Base-by-base conservation (phyloP, 2,888 invertebrate species). In the Megaustenia siamemsis region DNA sequence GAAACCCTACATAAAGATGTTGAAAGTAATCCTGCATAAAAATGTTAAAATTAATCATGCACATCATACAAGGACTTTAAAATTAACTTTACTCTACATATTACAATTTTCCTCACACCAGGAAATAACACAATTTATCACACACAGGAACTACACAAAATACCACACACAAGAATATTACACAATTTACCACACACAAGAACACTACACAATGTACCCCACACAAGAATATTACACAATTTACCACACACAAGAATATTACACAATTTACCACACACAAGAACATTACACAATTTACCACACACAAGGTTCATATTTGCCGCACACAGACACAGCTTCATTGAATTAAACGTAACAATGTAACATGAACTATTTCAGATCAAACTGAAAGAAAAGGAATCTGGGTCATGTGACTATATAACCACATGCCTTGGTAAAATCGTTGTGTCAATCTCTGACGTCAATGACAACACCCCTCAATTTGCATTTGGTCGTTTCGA, bases 391-490 rank as follows among this genome's bases (percentile, higher is more conserved):
- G 73, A 73, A 73, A 8, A 5, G 4, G 24, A n/a, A 28, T 21
- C 0, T 1, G 4, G n/a, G 2, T 1, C 15, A 5, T 69, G 85
- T 53, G 81, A 40, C 28, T 18, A 43, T 28, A 32, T 38, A n/a
- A 53, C 40, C 28, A 73, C 40, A 0, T 85, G 85, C 60, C 56
- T 56, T n/a, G 60, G 75, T 3, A 0, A 24, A 12, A 53, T 85
- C 0, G 83, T 76, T 8, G 45, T 86, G 0, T 0, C 45, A 2
- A 66, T 86, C 21, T 56, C n/a, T 53, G 86, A 86, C 76, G 76
- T 86, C 83, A 83, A 86, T n/a, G 83, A 83, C 45, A 63, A 86
- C 80, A 12, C 45, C 15, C 86, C 86, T 15, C 6, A 69, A 24
- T 86, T 86, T 53, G 38, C 15, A 6, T 40, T 15, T 0, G 1